A percentile compares a stretch with the other conserved stretches of the same genome.
Conservation (phyloP, 2,113 vertebrate species). For the Hyla sarda region DNA sequence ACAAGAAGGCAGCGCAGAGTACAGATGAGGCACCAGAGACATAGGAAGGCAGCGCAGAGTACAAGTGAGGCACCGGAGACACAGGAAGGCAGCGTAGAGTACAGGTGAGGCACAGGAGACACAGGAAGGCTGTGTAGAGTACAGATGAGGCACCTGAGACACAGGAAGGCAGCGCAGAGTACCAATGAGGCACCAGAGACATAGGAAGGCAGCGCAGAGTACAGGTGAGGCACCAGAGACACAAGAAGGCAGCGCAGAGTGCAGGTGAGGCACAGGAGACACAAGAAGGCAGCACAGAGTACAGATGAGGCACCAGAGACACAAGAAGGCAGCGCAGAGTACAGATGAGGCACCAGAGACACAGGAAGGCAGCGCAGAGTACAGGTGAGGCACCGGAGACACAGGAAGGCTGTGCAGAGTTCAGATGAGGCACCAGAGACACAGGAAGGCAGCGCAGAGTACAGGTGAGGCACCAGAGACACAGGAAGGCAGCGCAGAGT, state of each 20-base stretch:
- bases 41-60: constrained; percentile 75
- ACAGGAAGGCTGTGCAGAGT: constrained; percentile 65
- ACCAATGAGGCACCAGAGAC: constrained; percentile 77
- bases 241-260: constrained; percentile 75
- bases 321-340: constrained; percentile 75
- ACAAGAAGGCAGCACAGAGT: constrained; percentile 75
- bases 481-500: constrained; percentile 75
- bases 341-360: constrained; percentile 78
- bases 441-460: constrained; percentile 79
- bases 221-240: constrained; percentile 78
- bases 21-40: constrained; percentile 78
- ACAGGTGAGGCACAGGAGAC: constrained; percentile 78
- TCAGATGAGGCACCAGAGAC: constrained; percentile 78
- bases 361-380: constrained; percentile 75
- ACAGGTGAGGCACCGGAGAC: constrained; percentile 78
- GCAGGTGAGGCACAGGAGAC: constrained; percentile 78
- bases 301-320: constrained; percentile 78
- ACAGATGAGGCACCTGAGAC: constrained; percentile 78
- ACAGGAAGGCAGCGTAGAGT: constrained; percentile 75
- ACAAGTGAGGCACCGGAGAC: constrained; percentile 78
- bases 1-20: constrained; percentile 75
- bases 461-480: constrained; percentile 78
- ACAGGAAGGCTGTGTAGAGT: constrained; percentile 74
- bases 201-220: constrained; percentile 75
- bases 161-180: constrained; percentile 75